Evolutionary conservation across 2,888 invertebrate species (phyloP), one percentile per base, ranked within the genome.

Genomic region (Polyommatus icarus): DNA sequence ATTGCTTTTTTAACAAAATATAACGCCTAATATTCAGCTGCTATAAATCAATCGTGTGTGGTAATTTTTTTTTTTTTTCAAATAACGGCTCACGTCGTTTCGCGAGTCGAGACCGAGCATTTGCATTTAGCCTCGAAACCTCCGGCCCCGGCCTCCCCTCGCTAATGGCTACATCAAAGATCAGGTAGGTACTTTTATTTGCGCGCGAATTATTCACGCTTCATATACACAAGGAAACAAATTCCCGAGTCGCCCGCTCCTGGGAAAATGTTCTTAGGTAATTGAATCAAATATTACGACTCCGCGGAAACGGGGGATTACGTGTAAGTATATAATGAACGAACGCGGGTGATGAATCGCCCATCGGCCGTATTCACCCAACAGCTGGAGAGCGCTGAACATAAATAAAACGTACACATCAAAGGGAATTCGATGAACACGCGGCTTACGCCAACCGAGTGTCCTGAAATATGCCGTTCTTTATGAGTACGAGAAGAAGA

Each of bases 101-200:
- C 50, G 4, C 15, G 15, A 54, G 12, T 18, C 5, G 54, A 54
- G 15, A 4, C 18, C 18, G 32, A 71, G 18, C 29, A 18, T 18
- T 50, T 50, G 50, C 32, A 32, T 71, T 71, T 71, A 24, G 24
- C 61, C 12, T 1, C 4, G 61, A 24, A 61, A 61, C 24, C 61
- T 20, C 61, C 61, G 20, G 3, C 24, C 12, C 59, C n/a, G 10
- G 20, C 20, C 50, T 15, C 24, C 46, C 73, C 50, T 46, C 24
- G 50, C 36, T 73, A 73, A 73, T 50, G 73, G 73, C 46, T 50
- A 40, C 73, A 46, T 73, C 46, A 73, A 73, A 46, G 73, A 50
- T 40, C 40, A 20, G 36, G 46, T 50, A 73, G 36, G 24, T 73
- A 73, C 73, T 24, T 73, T 73, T 73, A 46, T 73, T 73, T 73